Conservation (phyloP, 2,888 invertebrate species). For the Heteromyza rotundicornis region DNA sequence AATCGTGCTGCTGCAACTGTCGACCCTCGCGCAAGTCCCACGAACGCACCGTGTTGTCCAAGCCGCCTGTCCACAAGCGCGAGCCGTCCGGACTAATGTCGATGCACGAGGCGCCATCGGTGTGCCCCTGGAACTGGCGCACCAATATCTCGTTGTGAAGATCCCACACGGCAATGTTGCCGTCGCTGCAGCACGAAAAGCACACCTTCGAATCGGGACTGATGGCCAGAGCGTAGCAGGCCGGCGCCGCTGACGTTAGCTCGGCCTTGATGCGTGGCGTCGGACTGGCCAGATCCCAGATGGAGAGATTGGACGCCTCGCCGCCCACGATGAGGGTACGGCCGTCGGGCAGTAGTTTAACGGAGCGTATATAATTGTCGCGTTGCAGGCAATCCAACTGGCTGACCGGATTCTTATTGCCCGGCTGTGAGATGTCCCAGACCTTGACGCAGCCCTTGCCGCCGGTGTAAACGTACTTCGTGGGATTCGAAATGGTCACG, state of each 20-base stretch:
- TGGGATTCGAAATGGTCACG: conserved; percentile 88
- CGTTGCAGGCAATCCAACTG: conserved; percentile 92
- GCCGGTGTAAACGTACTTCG: conserved; percentile 95
- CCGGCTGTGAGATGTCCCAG: conserved; percentile 78
- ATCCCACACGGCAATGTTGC: conserved; percentile 97
- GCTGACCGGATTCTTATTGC: conserved; percentile 78
- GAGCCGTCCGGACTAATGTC: conserved; percentile 95
- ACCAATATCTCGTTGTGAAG: conserved; percentile 89
- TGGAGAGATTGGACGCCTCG: conserved; percentile 92
- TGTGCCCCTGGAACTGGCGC: conserved; percentile 93
- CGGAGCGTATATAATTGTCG: conserved; percentile 95
- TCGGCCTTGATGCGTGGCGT: conserved; percentile 93
- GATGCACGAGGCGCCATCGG: conserved; percentile 97
- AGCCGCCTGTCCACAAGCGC: conserved; percentile 89
- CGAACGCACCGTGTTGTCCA: conserved; percentile 95
- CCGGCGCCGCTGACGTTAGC: conserved; percentile 88
- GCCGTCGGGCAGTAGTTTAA: conserved; percentile 92
- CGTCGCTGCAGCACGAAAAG: conserved; percentile 98
- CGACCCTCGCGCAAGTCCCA: conserved; percentile 95
- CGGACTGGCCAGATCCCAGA: conserved; percentile 93
- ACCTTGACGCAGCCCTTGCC: conserved; percentile 96
- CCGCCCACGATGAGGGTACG: conserved; percentile 95
- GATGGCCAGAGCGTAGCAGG: conserved; percentile 97
- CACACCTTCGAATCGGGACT: conserved; percentile 97
- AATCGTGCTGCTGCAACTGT: conserved; percentile 94